Conservation (phyloP, 2,888 invertebrate genomes). For the Biston betularia region DNA sequence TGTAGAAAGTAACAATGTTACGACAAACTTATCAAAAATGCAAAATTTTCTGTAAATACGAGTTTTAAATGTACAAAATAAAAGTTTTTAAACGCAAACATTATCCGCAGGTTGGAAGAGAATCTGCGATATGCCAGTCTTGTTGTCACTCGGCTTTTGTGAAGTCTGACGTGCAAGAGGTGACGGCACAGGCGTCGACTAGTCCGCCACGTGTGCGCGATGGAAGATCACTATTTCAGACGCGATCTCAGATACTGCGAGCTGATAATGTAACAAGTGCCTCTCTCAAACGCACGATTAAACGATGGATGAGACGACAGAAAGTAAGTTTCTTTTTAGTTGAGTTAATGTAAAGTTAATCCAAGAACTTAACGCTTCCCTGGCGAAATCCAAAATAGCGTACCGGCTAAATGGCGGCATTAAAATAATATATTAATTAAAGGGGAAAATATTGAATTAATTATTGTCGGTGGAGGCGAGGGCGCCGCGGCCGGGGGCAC, state of each 20-base stretch:
- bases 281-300: not conserved
- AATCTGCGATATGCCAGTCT: not conserved
- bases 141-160: not conserved
- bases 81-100: not conserved
- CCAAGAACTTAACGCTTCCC: constrained; percentile 18
- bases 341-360: constrained; percentile 12
- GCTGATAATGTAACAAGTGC: not conserved
- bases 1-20: no score
- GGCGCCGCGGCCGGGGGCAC: constrained; percentile 55
- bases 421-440: constrained; percentile 64
- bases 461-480: constrained; percentile 55
- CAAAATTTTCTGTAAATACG: no score
- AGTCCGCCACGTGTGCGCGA: not conserved
- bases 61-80: not conserved
- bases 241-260: not conserved
- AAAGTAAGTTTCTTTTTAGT: not conserved
- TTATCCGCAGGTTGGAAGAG: not conserved
- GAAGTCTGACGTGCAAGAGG: not conserved
- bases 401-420: constrained; percentile 44
- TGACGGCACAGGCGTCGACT: not conserved
- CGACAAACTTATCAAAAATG: no score
- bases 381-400: constrained; percentile 33
- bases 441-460: constrained; percentile 65
- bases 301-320: not conserved
- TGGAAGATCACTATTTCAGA: not conserved